Conservation (phyloP, 2,797 vertebrate genomes). For the Simalia tracyae region DNA sequence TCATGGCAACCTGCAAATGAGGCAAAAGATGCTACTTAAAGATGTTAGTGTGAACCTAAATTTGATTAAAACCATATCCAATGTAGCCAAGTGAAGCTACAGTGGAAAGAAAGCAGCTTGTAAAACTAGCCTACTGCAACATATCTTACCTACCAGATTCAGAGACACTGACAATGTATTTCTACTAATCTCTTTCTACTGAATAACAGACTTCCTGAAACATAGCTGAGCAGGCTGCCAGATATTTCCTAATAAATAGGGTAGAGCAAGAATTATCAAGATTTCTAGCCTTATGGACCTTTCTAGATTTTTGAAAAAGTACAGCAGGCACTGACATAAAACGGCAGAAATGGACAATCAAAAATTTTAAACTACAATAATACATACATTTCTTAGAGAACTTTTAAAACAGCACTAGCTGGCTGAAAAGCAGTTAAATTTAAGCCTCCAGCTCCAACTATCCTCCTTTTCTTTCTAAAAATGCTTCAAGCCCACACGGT, state of each 20-base stretch:
- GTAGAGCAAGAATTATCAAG: neutral
- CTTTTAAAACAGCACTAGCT: neutral
- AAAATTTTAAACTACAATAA: neutral
- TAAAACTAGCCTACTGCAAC: neutral
- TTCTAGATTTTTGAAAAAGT: neutral
- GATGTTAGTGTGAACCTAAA: neutral
- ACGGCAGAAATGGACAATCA: neutral
- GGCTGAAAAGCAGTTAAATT: neutral
- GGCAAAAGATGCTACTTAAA: neutral
- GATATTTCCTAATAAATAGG: neutral
- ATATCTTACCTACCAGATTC: neutral
- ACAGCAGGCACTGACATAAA: neutral
- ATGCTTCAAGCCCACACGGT: neutral
- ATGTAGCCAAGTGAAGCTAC: neutral
- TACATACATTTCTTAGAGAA: neutral
- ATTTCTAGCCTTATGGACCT: neutral
- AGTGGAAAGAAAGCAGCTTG: neutral
- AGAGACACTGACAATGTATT: neutral
- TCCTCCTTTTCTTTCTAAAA: neutral
- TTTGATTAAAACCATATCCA: neutral
- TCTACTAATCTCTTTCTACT: neutral
- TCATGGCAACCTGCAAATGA: neutral
- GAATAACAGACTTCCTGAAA: neutral
- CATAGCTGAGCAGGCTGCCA: neutral
- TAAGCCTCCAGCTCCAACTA: neutral